Conservation (phyloP, 2,888 invertebrate genomes). For the Cataglyphis altisquamis region DNA sequence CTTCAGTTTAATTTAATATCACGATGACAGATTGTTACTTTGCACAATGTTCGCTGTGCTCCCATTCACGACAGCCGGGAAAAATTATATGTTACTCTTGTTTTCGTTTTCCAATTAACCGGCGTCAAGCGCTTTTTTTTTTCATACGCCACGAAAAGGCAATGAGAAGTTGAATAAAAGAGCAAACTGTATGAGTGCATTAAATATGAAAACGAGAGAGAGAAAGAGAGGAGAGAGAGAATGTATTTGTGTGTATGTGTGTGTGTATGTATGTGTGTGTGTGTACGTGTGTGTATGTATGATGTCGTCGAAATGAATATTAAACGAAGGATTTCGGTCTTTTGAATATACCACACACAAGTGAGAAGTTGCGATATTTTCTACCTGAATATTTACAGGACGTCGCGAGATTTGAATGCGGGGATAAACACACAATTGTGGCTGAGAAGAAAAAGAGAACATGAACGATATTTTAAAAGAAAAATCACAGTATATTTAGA, state of each 20-base stretch:
- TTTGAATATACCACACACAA: slow-evolving; percentile 61
- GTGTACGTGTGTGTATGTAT: slow-evolving; percentile 4
- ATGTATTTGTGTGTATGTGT: not conserved
- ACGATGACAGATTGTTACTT: slow-evolving; percentile 57
- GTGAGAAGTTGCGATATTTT: slow-evolving; percentile 76
- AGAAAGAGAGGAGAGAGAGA: slow-evolving; percentile 35
- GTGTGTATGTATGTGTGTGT: not conserved
- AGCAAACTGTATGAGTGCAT: slow-evolving; percentile 45
- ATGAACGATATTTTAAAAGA: not conserved
- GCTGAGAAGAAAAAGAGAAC: not conserved
- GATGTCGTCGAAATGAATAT: slow-evolving; percentile 59
- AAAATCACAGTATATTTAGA: not conserved
- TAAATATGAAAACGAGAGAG: not conserved
- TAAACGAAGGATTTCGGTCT: slow-evolving; percentile 61
- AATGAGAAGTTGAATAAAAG: slow-evolving; percentile 60
- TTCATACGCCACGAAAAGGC: slow-evolving; percentile 66
- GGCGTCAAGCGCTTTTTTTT: slow-evolving; percentile 65
- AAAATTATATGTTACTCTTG: slow-evolving; percentile 66
- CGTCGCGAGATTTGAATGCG: slow-evolving; percentile 59
- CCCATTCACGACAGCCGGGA: slow-evolving; percentile 59
- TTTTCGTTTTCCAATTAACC: slow-evolving; percentile 65
- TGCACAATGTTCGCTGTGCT: slow-evolving; percentile 71
- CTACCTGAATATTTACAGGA: slow-evolving; percentile 72
- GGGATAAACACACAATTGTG: not conserved
- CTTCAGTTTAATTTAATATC: not conserved